phyloP scores from a whole-genome alignment of 2,888 invertebrate species.

The Drosophila kambysellisi region DNA sequence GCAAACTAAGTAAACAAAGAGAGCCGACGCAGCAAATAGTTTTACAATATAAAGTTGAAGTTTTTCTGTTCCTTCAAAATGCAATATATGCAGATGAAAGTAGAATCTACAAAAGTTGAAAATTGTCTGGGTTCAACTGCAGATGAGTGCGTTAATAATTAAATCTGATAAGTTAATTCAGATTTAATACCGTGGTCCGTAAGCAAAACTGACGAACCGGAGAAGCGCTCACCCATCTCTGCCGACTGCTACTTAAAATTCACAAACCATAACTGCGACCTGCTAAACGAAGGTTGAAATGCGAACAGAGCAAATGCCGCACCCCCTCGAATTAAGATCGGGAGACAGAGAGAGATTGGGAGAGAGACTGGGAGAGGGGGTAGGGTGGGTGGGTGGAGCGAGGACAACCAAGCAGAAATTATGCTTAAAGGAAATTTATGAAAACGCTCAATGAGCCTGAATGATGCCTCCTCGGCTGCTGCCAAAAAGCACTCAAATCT shows the following conservation, averaged over 20 bases:
- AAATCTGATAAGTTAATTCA: constrained; percentile 46
- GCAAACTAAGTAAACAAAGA: background rate
- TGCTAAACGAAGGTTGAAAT: constrained; percentile 77
- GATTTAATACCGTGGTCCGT: constrained; percentile 32
- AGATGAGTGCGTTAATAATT: constrained; percentile 41
- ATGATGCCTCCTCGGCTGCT: constrained; percentile 40
- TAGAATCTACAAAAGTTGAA: background rate
- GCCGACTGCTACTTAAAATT: constrained; percentile 62
- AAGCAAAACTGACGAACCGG: constrained; percentile 31
- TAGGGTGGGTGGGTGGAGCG: constrained; percentile 1
- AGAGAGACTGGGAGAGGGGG: background rate
- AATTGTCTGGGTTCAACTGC: constrained; percentile 5
- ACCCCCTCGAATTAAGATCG: constrained; percentile 3
- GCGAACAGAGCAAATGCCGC: constrained; percentile 63
- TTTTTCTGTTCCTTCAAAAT: background rate
- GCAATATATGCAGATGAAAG: background rate
- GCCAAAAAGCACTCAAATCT: constrained; percentile 61
- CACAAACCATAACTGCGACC: constrained; percentile 76
- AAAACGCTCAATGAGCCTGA: constrained; percentile 80
- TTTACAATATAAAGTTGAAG: background rate
- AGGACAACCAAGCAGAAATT: constrained; percentile 50
- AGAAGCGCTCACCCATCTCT: constrained; percentile 12
- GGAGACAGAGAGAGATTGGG: background rate
- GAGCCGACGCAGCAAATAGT: background rate
- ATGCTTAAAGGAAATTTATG: constrained; percentile 74